Evolutionary conservation across 2,113 vertebrate genomes (phyloP).

Genomic region (Azemiops feae): DNA sequence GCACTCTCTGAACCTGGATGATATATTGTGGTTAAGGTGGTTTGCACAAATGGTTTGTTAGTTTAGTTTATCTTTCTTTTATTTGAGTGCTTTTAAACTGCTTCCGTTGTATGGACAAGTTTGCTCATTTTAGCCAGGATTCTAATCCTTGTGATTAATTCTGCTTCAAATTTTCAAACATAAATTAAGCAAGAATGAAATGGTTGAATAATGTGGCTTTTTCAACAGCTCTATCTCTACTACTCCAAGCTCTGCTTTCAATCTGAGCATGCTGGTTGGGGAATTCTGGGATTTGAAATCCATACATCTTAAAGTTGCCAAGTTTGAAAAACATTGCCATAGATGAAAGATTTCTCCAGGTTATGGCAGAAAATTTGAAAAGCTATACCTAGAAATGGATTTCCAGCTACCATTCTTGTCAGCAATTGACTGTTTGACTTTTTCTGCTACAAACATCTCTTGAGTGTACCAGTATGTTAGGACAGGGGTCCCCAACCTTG

Average conservation of each 20-base stretch:
- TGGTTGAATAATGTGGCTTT: neutral
- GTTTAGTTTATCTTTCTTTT: neutral
- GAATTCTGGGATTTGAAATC: neutral
- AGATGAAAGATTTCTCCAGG: neutral
- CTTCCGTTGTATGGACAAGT: neutral
- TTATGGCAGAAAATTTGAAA: neutral
- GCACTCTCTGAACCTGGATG: neutral
- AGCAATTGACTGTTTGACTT: neutral
- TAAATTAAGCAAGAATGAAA: neutral
- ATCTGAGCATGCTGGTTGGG: neutral
- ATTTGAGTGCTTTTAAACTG: neutral
- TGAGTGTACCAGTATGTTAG: neutral
- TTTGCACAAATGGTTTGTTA: neutral
- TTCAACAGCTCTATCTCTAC: neutral
- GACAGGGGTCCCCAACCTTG: neutral
- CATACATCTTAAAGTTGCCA: neutral
- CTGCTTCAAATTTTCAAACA: neutral
- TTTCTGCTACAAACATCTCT: neutral
- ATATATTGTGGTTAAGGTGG: neutral
- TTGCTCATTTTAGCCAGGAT: neutral
- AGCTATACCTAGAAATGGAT: neutral
- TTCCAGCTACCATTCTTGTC: neutral
- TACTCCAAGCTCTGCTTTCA: neutral
- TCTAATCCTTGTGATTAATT: neutral
- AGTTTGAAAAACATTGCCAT: neutral